phyloP scores from a whole-genome alignment of 2,113 vertebrate species.

The Sardina pilchardus region DNA sequence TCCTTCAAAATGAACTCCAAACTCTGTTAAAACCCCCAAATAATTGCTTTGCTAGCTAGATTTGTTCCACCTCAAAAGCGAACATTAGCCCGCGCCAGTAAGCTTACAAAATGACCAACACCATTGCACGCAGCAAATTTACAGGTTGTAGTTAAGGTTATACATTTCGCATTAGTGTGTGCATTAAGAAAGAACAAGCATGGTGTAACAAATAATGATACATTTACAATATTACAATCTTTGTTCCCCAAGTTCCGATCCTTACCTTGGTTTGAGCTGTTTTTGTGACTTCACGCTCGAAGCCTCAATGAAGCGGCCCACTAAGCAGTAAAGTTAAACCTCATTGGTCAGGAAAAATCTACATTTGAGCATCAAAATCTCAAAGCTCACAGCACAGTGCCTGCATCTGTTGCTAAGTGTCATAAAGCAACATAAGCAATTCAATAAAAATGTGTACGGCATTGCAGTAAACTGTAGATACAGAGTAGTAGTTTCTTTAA shows the following conservation, averaged over 20 bases:
- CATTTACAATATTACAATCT: neutral
- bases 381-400: neutral
- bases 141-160: neutral
- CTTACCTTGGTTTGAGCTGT: constrained; percentile 44
- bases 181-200: neutral
- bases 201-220: neutral
- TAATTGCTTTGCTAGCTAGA: neutral
- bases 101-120: constrained; percentile 6
- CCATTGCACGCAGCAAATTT: constrained; percentile 11
- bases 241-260: neutral
- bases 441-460: neutral
- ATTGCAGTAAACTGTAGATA: neutral
- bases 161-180: neutral
- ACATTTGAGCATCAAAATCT: neutral
- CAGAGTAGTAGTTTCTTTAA: neutral
- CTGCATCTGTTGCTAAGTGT: neutral
- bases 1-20: neutral
- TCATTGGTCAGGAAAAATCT: constrained; percentile 26
- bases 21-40: neutral
- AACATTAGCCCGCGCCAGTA: constrained; percentile 17
- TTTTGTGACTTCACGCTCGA: constrained; percentile 35
- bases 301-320: constrained; percentile 35
- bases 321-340: constrained; percentile 33
- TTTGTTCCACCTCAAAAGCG: neutral
- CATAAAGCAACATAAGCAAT: neutral